Percentiles rank a stretch among this genome's conserved stretches.
Evolutionary conservation across 1,140 invertebrate species (phyloP).

Genomic region (Eulimnadia texana): DNA sequence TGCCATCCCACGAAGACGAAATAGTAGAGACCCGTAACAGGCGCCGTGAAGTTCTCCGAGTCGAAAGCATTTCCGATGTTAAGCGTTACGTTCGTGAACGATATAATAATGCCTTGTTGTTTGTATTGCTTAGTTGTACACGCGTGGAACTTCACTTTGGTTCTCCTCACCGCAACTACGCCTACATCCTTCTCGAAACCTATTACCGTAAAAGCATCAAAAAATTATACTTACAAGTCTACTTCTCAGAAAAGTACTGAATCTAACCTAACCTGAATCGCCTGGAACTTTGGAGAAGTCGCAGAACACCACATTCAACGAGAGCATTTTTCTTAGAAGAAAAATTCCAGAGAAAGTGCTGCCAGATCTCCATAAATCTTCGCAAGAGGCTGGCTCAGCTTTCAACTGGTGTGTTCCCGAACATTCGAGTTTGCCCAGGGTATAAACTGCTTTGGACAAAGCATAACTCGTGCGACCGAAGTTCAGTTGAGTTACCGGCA

Average conservation of each 20-base stretch:
- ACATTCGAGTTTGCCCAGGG: not conserved
- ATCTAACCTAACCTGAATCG: not conserved
- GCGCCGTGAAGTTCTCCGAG: too few species aligned
- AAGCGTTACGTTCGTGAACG: too few species aligned
- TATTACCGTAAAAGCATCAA: not conserved
- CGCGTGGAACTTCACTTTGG: too few species aligned
- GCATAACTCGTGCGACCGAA: not conserved
- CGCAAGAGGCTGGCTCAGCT: not conserved
- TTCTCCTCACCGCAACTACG: too few species aligned
- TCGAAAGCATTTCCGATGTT: too few species aligned
- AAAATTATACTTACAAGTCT: not conserved
- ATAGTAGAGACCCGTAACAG: too few species aligned
- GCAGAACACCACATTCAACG: not conserved
- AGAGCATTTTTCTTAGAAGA: not conserved
- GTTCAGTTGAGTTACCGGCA: not conserved
- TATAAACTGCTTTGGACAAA: not conserved
- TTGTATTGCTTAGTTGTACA: too few species aligned
- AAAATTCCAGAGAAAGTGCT: not conserved
- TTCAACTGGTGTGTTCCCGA: not conserved
- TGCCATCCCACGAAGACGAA: too few species aligned
- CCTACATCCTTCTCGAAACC: not conserved
- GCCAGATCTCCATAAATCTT: not conserved
- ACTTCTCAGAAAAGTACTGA: not conserved
- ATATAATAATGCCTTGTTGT: too few species aligned
- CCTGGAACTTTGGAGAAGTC: not conserved